phyloP scores from a whole-genome alignment of 1,140 invertebrate genomes.

The Bacillus rossius region DNA sequence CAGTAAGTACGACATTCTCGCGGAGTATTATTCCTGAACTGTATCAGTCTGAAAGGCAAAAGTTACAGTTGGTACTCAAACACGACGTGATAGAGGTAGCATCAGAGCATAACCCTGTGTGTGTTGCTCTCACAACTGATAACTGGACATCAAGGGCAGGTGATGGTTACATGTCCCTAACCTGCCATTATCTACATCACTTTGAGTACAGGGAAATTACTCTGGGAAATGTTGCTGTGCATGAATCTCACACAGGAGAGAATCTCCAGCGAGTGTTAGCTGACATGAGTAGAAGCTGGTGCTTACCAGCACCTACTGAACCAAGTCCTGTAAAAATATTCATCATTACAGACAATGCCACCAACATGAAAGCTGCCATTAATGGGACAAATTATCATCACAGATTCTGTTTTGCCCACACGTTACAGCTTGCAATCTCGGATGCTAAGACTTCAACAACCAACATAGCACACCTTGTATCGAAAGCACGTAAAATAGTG shows the following conservation, averaged over 20 bases:
- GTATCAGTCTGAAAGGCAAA: conserved; percentile 16
- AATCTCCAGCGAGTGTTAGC: conserved; percentile 19
- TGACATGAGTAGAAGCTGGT: conserved; percentile 13
- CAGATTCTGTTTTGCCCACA: no score
- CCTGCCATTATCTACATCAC: conserved; percentile 23
- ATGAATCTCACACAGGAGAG: conserved; percentile 14
- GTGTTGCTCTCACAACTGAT: conserved; percentile 21
- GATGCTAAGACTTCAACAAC: no score
- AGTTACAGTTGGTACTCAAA: conserved; percentile 4
- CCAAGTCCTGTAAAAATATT: conserved; percentile 13
- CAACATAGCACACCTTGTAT: conserved; percentile 6
- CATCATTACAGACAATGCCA: conserved; percentile 12
- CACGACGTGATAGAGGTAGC: conserved; percentile 11
- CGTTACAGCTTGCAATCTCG: no score
- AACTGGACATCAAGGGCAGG: conserved; percentile 25
- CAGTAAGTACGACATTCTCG: conserved; percentile 17
- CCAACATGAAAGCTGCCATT: no score
- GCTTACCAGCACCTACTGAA: conserved; percentile 7
- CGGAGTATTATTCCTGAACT: conserved; percentile 22
- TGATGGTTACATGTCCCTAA: conserved; percentile 27
- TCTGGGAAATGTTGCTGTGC: conserved; percentile 17
- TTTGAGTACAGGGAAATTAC: conserved; percentile 21
- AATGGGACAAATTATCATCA: no score
- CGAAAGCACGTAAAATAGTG: conserved; percentile 10
- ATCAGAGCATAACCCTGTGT: not conserved